Conservation (phyloP, 2,797 vertebrate species). For the Darevskia mixta region DNA sequence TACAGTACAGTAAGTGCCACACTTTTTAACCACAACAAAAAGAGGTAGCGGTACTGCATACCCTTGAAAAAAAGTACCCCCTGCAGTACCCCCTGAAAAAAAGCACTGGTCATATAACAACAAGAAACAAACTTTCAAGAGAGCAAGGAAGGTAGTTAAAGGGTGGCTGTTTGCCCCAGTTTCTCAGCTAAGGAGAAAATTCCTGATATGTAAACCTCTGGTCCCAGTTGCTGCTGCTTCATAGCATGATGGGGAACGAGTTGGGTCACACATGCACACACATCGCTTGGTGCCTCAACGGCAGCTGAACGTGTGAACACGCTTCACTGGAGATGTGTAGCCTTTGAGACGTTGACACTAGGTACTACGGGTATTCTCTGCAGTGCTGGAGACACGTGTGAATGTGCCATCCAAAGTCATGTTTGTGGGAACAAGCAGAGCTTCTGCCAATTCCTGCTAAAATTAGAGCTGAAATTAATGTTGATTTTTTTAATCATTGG, state of each 20-base stretch:
- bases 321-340: background rate
- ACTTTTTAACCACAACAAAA: too few species aligned
- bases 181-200: background rate
- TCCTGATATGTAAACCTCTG: background rate
- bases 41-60: too few species aligned
- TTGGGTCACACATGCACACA: background rate
- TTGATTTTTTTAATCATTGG: background rate
- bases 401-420: background rate
- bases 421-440: background rate
- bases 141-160: conserved; percentile 12
- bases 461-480: background rate
- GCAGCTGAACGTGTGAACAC: background rate
- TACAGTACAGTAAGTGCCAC: too few species aligned
- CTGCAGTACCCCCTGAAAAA: too few species aligned
- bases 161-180: background rate
- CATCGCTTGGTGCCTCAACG: background rate
- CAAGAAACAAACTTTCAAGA: background rate
- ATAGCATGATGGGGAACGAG: background rate
- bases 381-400: too few species aligned
- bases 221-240: background rate
- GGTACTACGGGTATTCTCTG: background rate
- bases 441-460: background rate
- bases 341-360: background rate
- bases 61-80: too few species aligned
- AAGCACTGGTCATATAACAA: background rate